Evolutionary conservation across 2,113 vertebrate genomes (phyloP).

Genomic region (Dryoscopus gambensis): DNA sequence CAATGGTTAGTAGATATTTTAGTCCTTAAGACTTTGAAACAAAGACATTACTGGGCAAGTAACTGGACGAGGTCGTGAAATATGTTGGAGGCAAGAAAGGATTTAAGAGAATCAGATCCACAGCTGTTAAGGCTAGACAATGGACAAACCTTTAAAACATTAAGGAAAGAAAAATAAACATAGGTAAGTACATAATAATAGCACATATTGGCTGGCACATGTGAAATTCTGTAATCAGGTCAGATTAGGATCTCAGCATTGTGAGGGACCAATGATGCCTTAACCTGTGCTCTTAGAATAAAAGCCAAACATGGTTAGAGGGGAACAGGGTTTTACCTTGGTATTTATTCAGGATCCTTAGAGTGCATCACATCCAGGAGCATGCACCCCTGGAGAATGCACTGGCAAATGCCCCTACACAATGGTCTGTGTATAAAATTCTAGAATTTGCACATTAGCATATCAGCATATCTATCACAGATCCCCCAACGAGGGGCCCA

Average conservation of each 20-base stretch:
- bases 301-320: too few species aligned
- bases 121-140: background rate
- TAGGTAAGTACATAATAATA: background rate
- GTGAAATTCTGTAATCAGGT: background rate
- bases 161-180: background rate
- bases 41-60: background rate
- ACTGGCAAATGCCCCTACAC: too few species aligned
- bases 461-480: too few species aligned
- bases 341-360: too few species aligned
- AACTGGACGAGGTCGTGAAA: background rate
- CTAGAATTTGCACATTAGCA: too few species aligned
- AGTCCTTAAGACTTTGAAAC: background rate
- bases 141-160: background rate
- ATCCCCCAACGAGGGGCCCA: too few species aligned
- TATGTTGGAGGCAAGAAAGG: background rate
- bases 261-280: too few species aligned
- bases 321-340: too few species aligned
- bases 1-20: background rate
- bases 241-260: background rate
- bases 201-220: background rate
- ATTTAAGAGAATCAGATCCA: background rate
- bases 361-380: too few species aligned
- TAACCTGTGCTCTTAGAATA: too few species aligned
- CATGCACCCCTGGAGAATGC: too few species aligned
- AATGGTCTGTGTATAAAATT: too few species aligned